A percentile compares a stretch with the other conserved stretches of the same genome.
Conservation (phyloP, 2,888 invertebrate genomes). For the Hydropsyche betteni region DNA sequence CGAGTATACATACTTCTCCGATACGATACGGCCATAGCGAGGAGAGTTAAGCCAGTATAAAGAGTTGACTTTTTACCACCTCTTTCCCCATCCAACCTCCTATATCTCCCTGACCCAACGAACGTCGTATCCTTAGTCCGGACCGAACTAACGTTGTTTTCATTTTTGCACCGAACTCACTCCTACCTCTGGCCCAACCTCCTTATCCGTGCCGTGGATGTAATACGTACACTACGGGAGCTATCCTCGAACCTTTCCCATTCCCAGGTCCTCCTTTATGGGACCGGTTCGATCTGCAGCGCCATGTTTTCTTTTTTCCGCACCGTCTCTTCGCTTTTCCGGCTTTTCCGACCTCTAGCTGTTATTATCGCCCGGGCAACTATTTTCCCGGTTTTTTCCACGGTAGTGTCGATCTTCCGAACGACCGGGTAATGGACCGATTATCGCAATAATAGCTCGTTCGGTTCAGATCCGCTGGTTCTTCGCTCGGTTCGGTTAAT, state of each 20-base stretch:
- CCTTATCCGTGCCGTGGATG: conserved; percentile 30
- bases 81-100: not conserved
- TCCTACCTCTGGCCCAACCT: conserved; percentile 26
- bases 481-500: conserved; percentile 1
- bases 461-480: not conserved
- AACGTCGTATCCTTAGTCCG: conserved; percentile 31
- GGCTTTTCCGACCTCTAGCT: not conserved
- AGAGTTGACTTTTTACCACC: conserved; percentile 51
- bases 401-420: not conserved
- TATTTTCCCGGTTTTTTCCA: not conserved
- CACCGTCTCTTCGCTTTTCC: conserved; percentile 3
- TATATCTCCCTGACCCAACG: not conserved
- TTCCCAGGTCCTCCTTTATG: conserved; percentile 46
- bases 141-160: conserved; percentile 50
- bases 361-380: too few relatives aligned
- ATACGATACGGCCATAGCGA: too few relatives aligned
- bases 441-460: conserved; percentile 5
- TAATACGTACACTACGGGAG: conserved; percentile 8
- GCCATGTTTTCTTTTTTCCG: conserved; percentile 41
- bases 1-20: too few relatives aligned
- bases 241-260: conserved; percentile 36
- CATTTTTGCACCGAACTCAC: conserved; percentile 48
- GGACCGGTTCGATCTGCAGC: conserved; percentile 49
- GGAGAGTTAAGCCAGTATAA: conserved; percentile 26
- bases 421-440: conserved; percentile 9